A percentile compares a stretch with the other conserved stretches of the same genome.
phyloP scores from a whole-genome alignment of 2,888 invertebrate genomes.

The Cheilosia pagana region DNA sequence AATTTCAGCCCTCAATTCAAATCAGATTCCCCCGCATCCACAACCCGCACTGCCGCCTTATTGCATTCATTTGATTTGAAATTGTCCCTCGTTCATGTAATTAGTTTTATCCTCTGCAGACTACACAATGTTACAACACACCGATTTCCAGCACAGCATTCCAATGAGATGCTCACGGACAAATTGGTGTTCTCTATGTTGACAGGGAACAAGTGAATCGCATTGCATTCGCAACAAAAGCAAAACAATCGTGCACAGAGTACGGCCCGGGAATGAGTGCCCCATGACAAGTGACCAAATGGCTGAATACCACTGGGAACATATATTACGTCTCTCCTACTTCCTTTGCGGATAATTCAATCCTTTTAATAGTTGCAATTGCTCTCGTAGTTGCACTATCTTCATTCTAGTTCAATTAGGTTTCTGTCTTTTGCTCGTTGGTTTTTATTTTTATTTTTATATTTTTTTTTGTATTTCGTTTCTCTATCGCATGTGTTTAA shows the following conservation, averaged over 20 bases:
- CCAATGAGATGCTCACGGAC: conserved; percentile 74
- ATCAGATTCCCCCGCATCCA: conserved; percentile 18
- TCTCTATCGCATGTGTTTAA: conserved; percentile 65
- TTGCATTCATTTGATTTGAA: conserved; percentile 64
- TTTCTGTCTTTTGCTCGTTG: conserved; percentile 1
- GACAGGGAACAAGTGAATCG: conserved; percentile 75
- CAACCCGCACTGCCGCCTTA: conserved; percentile 43
- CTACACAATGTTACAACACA: conserved; percentile 25
- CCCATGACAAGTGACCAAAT: conserved; percentile 74
- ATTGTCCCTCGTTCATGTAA: conserved; percentile 62
- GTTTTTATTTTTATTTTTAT: neutral
- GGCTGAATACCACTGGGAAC: conserved; percentile 71
- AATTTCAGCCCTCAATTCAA: conserved; percentile 64
- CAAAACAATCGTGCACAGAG: conserved; percentile 45
- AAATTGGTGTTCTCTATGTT: conserved; percentile 72
- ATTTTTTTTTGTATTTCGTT: neutral
- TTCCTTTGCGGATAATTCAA: conserved; percentile 73
- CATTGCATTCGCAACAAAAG: conserved; percentile 68
- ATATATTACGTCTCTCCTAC: conserved; percentile 69
- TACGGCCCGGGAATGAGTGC: conserved; percentile 42
- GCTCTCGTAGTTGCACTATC: conserved; percentile 68
- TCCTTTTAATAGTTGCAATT: conserved; percentile 74
- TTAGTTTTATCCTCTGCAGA: conserved; percentile 62
- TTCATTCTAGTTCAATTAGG: conserved; percentile 75
- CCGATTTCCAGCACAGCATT: conserved; percentile 62